Base-by-base conservation (phyloP, 1,140 invertebrate genomes). In the Ephestia elutella region DNA sequence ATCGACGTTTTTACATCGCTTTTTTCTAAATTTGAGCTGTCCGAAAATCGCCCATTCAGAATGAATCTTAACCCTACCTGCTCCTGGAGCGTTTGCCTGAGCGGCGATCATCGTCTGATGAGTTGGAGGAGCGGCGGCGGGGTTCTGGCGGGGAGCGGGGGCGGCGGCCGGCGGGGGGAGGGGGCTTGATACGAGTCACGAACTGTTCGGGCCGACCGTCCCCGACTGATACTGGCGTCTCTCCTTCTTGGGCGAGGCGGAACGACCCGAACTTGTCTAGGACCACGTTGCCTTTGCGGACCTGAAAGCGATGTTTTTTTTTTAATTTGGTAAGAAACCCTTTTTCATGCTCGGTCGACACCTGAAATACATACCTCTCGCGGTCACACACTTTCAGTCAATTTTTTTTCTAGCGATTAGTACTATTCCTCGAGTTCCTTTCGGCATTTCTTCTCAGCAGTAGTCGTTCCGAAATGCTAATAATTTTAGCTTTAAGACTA, bases 191-290 rank as follows among this genome's bases (percentile, higher is more conserved):
- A 17, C 85, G 73, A 10, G 85, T 85, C 61, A 85, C 82, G 60
- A 87, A 87, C 65, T 86, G 91, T 60, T 90, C 90, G 5, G 89
- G 89, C 5, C 88, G 86, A 11, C 78, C 85, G 19, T 87, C 85
- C 50, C 82, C 78, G 15, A 82, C 81, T 28, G 83, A 82, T 54
- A 83, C 84, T 5, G 78, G 75, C 20, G 81, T 90, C 79, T 91
- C 84, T 69, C 86, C 81, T 30, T 91, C 90, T 71, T 90, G 72
- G 17, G 90, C 83, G 51, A 92, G 67, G 0, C 92, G 89, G 78
- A 93, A 90, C 56, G 92, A 90, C 2, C 92, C 92, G 66, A 93
- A 92, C 80, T 93, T 93, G 77, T 93, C 92, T 62, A 93, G 80
- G 21, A 93, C 92, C 57, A 89, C 82, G 66, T 88, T 88, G 54